These are phyloP conservation scores for Leucania comma DNA, from an alignment of 2,888 invertebrate genomes.

Conservation along the genomic window DNA sequence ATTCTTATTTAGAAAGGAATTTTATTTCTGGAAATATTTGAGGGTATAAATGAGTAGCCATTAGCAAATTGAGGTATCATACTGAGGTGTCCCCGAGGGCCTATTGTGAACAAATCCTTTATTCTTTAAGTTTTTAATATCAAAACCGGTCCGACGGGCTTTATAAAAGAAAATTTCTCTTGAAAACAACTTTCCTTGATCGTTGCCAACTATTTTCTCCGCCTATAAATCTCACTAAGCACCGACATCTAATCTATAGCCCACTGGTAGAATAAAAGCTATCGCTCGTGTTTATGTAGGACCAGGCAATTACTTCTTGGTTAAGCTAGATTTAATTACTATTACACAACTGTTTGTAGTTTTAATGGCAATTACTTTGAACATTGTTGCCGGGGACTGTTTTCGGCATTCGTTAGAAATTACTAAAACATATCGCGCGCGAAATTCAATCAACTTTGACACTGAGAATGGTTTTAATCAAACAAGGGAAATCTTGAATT, in stretches of 20 bases:
- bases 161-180: conserved; percentile 45
- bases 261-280: conserved; percentile 69
- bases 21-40: conserved; percentile 5
- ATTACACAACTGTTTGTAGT: conserved; percentile 71
- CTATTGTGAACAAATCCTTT: not conserved
- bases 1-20: too few species aligned
- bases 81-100: conserved; percentile 11
- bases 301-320: conserved; percentile 72
- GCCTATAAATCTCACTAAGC: conserved; percentile 78
- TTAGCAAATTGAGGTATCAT: conserved; percentile 24
- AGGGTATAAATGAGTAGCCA: not conserved
- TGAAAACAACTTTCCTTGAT: conserved; percentile 51
- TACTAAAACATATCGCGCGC: conserved; percentile 19
- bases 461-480: not conserved
- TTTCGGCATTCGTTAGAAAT: conserved; percentile 48
- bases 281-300: conserved; percentile 67
- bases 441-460: conserved; percentile 17
- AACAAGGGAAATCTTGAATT: not conserved
- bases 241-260: conserved; percentile 77
- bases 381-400: conserved; percentile 40
- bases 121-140: not conserved
- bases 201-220: conserved; percentile 68
- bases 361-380: conserved; percentile 69
- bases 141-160: not conserved
- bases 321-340: conserved; percentile 75